Evolutionary conservation across 2,113 vertebrate species (phyloP), one percentile per base, ranked within the genome.

Genomic region (Aegithalos caudatus): DNA sequence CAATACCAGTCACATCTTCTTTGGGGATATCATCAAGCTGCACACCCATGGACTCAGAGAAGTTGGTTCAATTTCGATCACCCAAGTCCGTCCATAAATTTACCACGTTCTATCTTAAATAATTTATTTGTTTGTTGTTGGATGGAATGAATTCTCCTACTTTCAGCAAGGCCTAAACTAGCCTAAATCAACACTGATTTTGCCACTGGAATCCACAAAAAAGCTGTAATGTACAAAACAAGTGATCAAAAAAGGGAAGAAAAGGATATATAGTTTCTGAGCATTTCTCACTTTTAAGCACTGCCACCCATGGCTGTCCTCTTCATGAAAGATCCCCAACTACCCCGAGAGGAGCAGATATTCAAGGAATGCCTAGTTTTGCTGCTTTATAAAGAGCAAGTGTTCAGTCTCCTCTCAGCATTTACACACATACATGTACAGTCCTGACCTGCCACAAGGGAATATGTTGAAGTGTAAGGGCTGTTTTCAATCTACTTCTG

Each of bases 301-400:
- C 80, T 21, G 37, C 17, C 80, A 88, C 14, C 21, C 78, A 82
- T 18, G 18, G 18, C 58, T 74, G 25, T 56, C 66, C 6, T 81
- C 48, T 44, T 87, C 86, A 64, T 48, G 28, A 65, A 86, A 93
- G 69, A 83, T 31, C 37, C 65, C 37, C 60, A 84, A 2, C 47
- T 79, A 35, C 14, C 80, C 76, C n/a, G 80, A 97, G 61, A 94
- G 54, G 74, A 91, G 86, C 83, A 96, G 69, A 91, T 85, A 78
- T 7, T 71, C 35, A 71, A 54, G 19, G 28, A 78, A 42, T 20
- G 3, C 22, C 45, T 69, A 7, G 8, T 28, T 64, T 54, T 72
- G 33, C 54, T 79, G 23, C 12, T 76, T 89, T 22, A 19, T 27
- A 60, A 90, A 42, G 6, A 70, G 45, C 50, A 94, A 37, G 53